Evolutionary conservation across 2,797 vertebrate species (phyloP).

Genomic region (Kryptolebias ocellatus): DNA sequence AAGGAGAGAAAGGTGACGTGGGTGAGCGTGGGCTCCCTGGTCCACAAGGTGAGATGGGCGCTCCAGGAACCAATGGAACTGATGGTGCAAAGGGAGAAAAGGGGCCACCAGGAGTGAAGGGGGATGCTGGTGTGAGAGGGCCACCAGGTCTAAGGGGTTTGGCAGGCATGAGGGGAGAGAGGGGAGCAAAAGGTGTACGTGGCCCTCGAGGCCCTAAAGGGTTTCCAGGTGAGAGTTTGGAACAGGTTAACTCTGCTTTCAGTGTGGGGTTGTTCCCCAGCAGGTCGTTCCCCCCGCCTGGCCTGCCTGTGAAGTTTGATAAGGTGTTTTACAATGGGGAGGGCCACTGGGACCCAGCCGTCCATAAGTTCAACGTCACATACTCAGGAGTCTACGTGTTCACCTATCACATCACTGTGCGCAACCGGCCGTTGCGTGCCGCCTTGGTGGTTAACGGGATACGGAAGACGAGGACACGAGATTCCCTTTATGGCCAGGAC

Average conservation of each 20-base stretch:
- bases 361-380: constrained; percentile 90
- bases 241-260: constrained; percentile 84
- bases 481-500: constrained; percentile 93
- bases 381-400: constrained; percentile 90
- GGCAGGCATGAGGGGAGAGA: constrained; percentile 83
- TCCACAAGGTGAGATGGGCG: constrained; percentile 84
- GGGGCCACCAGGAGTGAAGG: constrained; percentile 86
- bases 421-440: constrained; percentile 88
- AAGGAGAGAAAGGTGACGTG: constrained; percentile 85
- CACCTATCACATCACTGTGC: constrained; percentile 91
- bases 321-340: constrained; percentile 91
- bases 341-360: constrained; percentile 85
- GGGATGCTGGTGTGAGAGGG: constrained; percentile 83
- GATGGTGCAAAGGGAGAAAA: constrained; percentile 81
- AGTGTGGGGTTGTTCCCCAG: constrained; percentile 89
- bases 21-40: constrained; percentile 85
- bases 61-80: constrained; percentile 78
- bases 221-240: constrained; percentile 73
- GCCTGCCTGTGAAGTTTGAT: constrained; percentile 90
- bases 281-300: constrained; percentile 90
- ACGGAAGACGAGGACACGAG: constrained; percentile 87
- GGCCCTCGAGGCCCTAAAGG: constrained; percentile 88
- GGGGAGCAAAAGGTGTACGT: constrained; percentile 86
- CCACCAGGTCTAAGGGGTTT: constrained; percentile 83
- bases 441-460: constrained; percentile 87